Conservation (phyloP, 2,888 invertebrate species). For the Catocala fraxini region DNA sequence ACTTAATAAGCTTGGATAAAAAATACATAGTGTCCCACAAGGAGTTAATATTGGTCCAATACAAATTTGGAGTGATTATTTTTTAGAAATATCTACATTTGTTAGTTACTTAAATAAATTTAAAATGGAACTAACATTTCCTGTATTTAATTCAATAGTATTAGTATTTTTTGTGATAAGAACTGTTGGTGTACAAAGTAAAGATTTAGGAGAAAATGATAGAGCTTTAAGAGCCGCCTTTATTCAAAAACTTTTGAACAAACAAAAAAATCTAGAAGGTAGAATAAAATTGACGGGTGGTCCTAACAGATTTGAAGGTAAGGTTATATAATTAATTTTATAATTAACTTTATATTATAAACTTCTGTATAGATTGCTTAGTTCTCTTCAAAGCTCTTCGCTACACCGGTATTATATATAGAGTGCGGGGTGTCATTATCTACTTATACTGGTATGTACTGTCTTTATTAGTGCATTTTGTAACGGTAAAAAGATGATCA, state of each 20-base stretch:
- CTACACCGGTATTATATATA: too few species aligned
- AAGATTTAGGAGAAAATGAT: slow-evolving; percentile 72
- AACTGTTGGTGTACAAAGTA: slow-evolving; percentile 57
- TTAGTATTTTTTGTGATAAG: slow-evolving; percentile 51
- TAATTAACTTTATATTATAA: neutral
- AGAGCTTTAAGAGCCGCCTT: slow-evolving; percentile 84
- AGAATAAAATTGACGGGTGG: slow-evolving; percentile 92
- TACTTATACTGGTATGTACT: too few species aligned
- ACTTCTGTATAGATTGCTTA: too few species aligned
- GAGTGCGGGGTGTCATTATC: too few species aligned
- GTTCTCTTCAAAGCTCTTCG: too few species aligned
- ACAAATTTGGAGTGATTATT: neutral
- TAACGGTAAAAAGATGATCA: too few species aligned
- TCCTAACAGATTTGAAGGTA: slow-evolving; percentile 91
- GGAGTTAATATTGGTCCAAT: slow-evolving; percentile 4
- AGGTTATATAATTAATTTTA: slow-evolving; percentile 23
- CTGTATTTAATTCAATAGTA: slow-evolving; percentile 34
- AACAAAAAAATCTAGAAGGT: slow-evolving; percentile 91
- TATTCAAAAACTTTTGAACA: slow-evolving; percentile 90
- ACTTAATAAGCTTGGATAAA: neutral
- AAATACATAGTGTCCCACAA: slow-evolving; percentile 18
- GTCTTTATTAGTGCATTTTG: too few species aligned
- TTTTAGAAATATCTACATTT: too few species aligned
- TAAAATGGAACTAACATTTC: slow-evolving; percentile 33
- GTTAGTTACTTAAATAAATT: neutral